A percentile compares a stretch with the other conserved stretches of the same genome.
Conservation (phyloP, 2,888 invertebrate species). For the Sarcophaga carnaria region DNA sequence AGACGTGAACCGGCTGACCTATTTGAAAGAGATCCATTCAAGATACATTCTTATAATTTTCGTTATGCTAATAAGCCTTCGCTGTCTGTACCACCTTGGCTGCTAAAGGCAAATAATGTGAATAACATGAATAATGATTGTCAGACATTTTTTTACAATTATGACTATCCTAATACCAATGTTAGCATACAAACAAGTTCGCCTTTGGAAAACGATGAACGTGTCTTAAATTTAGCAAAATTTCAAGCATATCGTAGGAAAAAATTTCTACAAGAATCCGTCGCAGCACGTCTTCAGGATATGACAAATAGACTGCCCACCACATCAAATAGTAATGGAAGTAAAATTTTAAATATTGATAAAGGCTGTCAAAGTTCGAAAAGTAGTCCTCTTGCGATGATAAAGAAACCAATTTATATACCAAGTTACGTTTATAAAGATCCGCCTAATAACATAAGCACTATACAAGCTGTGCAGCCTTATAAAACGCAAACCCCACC, state of each 20-base stretch:
- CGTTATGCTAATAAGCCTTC: conserved; percentile 77
- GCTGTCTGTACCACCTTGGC: conserved; percentile 66
- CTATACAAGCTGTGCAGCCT: neutral
- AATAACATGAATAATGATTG: conserved; percentile 61
- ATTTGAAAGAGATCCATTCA: conserved; percentile 78
- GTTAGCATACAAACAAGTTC: neutral
- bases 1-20: conserved; percentile 69
- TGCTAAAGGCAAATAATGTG: neutral
- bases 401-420: neutral
- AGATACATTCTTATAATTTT: conserved; percentile 79
- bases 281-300: neutral
- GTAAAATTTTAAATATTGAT: conserved; percentile 8
- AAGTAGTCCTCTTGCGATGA: neutral
- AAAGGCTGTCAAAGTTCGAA: neutral
- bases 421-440: neutral
- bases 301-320: neutral
- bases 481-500: neutral
- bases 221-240: conserved; percentile 48
- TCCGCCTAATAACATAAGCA: neutral
- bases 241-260: conserved; percentile 73
- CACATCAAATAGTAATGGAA: neutral
- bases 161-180: conserved; percentile 71
- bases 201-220: conserved; percentile 44
- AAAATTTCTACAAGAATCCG: conserved; percentile 70
- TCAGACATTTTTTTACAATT: conserved; percentile 75